A percentile compares a stretch with the other conserved stretches of the same genome.
phyloP scores from a whole-genome alignment of 2,888 invertebrate species.

The Rotaria sp. region DNA sequence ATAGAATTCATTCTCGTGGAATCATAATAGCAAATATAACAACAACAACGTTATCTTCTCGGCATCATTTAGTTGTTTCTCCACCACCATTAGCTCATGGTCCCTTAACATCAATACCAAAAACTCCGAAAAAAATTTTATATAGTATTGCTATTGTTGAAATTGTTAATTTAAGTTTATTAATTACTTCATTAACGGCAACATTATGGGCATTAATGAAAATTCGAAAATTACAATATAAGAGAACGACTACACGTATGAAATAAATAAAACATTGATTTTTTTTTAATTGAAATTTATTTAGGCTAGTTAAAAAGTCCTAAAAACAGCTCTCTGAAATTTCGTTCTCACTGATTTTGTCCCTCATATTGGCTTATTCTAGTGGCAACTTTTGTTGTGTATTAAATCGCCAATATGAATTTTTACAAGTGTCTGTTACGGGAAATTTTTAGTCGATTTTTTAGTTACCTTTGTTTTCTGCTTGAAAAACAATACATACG shows the following conservation, averaged over 20 bases:
- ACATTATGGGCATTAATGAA: not conserved
- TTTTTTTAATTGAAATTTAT: too few relatives aligned
- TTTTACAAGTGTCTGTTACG: too few relatives aligned
- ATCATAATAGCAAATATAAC: not conserved
- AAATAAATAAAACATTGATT: not conserved
- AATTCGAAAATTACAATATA: slow-evolving; percentile 13
- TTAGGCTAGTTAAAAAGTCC: too few relatives aligned
- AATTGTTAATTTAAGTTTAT: not conserved
- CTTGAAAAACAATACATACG: too few relatives aligned
- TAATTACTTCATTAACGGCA: not conserved
- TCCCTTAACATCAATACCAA: not conserved
- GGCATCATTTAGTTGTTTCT: not conserved
- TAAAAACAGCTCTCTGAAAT: too few relatives aligned
- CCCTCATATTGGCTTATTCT: too few relatives aligned
- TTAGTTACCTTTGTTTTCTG: too few relatives aligned
- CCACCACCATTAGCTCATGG: not conserved
- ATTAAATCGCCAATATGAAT: too few relatives aligned
- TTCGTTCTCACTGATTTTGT: too few relatives aligned
- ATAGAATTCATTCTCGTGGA: not conserved
- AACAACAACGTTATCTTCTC: not conserved
- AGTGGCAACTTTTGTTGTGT: too few relatives aligned
- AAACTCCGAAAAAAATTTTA: not conserved
- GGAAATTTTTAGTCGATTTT: too few relatives aligned
- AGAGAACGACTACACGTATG: not conserved
- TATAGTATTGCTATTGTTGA: slow-evolving; percentile 26